A percentile compares a stretch with the other conserved stretches of the same genome.
Evolutionary conservation across 53 echinoderm and acorn worm genomes (phyloP).

Genomic region (Henricia sp.): DNA sequence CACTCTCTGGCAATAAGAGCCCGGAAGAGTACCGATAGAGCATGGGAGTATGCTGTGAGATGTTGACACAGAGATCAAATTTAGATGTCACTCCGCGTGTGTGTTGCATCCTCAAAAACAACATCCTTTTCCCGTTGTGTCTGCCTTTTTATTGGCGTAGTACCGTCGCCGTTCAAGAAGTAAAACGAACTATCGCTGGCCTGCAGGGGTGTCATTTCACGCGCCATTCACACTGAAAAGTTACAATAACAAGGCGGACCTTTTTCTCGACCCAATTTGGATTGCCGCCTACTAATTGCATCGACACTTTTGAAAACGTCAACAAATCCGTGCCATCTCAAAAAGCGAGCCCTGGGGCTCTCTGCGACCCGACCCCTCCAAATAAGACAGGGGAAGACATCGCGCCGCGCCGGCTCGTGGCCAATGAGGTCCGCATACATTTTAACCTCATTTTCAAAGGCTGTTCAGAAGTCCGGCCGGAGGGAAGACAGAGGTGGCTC

Average conservation of each 20-base stretch:
- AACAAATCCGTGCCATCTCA: slow-evolving; percentile 53
- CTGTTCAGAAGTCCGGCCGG: background rate
- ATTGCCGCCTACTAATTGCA: slow-evolving; percentile 53
- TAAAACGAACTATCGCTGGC: slow-evolving; percentile 41
- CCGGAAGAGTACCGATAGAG: background rate
- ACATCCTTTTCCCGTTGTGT: slow-evolving; percentile 18
- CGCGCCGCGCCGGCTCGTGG: slow-evolving; percentile 32
- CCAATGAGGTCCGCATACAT: slow-evolving; percentile 36
- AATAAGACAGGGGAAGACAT: background rate
- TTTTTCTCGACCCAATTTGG: slow-evolving; percentile 47
- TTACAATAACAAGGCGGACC: slow-evolving; percentile 58
- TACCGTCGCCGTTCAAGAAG: no score
- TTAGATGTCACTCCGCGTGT: slow-evolving; percentile 53
- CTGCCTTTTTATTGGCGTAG: background rate
- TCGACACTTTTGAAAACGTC: slow-evolving; percentile 49
- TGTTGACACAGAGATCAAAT: slow-evolving; percentile 59
- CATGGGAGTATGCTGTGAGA: slow-evolving; percentile 37
- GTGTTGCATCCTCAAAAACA: slow-evolving; percentile 59
- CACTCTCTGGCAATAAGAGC: slow-evolving; percentile 17
- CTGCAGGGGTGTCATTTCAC: slow-evolving; percentile 60
- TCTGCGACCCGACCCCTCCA: background rate
- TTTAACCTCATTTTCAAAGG: slow-evolving; percentile 46
- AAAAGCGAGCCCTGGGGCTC: slow-evolving; percentile 18
- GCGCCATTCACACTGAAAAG: slow-evolving; percentile 61
- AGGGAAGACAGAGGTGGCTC: slow-evolving; percentile 5